A percentile compares a stretch with the other conserved stretches of the same genome.
phyloP scores from a whole-genome alignment of 1,140 invertebrate species.

The Protaetia brevitarsis region DNA sequence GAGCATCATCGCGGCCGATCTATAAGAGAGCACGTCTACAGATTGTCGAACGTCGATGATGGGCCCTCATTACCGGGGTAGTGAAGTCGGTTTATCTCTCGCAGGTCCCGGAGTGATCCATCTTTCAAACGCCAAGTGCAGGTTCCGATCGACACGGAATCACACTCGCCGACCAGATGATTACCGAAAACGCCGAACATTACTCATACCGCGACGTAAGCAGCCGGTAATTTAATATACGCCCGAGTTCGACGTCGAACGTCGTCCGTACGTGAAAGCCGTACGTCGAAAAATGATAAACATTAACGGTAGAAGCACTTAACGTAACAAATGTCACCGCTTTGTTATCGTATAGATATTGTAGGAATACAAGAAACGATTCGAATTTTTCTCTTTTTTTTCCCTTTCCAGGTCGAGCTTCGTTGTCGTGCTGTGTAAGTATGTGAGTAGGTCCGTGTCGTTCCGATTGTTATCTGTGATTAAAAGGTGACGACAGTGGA shows the following conservation, averaged over 20 bases:
- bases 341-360: neutral
- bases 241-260: neutral
- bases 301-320: slow-evolving; percentile 4
- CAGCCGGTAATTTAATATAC: neutral
- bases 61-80: neutral
- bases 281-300: slow-evolving; percentile 14
- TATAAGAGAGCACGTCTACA: no score
- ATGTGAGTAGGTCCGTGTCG: neutral
- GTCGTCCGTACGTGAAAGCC: neutral
- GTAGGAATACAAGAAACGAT: neutral
- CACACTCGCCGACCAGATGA: slow-evolving; percentile 3
- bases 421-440: neutral
- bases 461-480: neutral
- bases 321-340: slow-evolving; percentile 1
- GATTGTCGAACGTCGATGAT: neutral
- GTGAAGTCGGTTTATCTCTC: neutral
- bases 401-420: neutral
- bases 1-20: neutral
- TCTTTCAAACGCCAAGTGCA: neutral
- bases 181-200: neutral
- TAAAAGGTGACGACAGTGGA: neutral
- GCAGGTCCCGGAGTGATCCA: neutral
- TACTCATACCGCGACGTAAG: neutral
- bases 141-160: neutral
- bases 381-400: neutral